phyloP scores from a whole-genome alignment of 2,113 vertebrate species.

The Genyomyrus donnyi region DNA sequence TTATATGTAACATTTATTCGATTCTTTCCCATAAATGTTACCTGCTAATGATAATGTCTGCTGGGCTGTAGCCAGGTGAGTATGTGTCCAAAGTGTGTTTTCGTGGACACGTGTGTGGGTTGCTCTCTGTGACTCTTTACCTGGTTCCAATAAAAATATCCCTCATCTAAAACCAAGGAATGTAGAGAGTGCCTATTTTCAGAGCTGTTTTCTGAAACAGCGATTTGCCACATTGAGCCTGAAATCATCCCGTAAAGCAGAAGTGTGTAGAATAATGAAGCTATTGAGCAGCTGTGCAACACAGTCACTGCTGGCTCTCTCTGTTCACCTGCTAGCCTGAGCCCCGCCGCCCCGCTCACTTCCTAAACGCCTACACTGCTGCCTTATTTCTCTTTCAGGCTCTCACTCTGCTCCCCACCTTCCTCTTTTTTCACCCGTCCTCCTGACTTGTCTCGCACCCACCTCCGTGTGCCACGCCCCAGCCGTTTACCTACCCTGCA shows the following conservation, averaged over 20 bases:
- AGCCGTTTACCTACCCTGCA: slow-evolving; percentile 2
- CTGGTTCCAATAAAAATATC: not conserved
- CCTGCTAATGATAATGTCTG: not conserved
- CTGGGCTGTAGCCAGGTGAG: not conserved
- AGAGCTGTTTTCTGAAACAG: not conserved
- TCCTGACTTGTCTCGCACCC: not conserved
- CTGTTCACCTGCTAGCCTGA: not conserved
- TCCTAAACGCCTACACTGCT: not conserved
- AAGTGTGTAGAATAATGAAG: not conserved
- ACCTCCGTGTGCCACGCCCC: not conserved
- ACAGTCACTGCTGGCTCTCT: not conserved
- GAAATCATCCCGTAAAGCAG: not conserved
- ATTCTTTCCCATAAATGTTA: not conserved
- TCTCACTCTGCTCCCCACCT: not conserved
- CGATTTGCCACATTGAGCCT: not conserved
- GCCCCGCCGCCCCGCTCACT: not conserved
- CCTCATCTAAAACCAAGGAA: not conserved
- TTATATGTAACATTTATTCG: no score
- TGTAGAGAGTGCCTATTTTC: not conserved
- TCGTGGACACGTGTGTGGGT: not conserved
- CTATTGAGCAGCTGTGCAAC: not conserved
- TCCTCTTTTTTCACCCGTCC: not conserved
- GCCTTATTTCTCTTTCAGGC: not conserved
- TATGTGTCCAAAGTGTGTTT: no score
- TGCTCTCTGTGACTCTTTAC: not conserved